These are phyloP conservation scores for Drosophila equinoxialis DNA, from an alignment of 1,140 invertebrate genomes.

Conservation along the genomic window DNA sequence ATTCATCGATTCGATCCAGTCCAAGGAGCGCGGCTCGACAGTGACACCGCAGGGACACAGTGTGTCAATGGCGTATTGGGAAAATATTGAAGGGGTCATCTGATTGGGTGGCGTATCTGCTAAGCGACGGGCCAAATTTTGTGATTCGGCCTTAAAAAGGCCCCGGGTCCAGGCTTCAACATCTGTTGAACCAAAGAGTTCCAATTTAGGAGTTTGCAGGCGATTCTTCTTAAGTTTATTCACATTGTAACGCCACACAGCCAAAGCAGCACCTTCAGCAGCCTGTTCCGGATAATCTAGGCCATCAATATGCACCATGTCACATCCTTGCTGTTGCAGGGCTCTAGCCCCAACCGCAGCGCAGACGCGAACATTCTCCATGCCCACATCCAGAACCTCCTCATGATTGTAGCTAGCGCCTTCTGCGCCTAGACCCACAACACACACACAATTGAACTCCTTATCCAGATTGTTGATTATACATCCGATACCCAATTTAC, in stretches of 20 bases:
- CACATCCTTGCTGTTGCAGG: constrained; percentile 85
- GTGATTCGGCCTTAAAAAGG: constrained; percentile 89
- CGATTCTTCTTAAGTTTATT: constrained; percentile 84
- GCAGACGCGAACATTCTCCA: constrained; percentile 82
- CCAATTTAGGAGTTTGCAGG: constrained; percentile 83
- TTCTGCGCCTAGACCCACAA: constrained; percentile 87
- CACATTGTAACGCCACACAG: constrained; percentile 87
- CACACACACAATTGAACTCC: constrained; percentile 86
- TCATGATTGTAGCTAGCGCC: constrained; percentile 85
- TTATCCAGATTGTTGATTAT: constrained; percentile 86
- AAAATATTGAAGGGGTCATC: constrained; percentile 93
- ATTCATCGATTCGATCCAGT: constrained; percentile 68
- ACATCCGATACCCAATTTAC: constrained; percentile 84
- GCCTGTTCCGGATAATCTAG: constrained; percentile 90
- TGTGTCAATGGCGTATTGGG: constrained; percentile 85
- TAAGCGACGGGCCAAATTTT: constrained; percentile 91
- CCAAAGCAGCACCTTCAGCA: constrained; percentile 88
- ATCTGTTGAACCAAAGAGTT: constrained; percentile 83
- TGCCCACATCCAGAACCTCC: constrained; percentile 87
- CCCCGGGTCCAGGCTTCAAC: constrained; percentile 89
- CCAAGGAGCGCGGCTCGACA: constrained; percentile 87
- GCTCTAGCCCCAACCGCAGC: constrained; percentile 85
- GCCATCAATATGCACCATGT: constrained; percentile 86
- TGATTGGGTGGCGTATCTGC: constrained; percentile 93
- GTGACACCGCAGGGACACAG: constrained; percentile 85